Evolutionary conservation across 2,888 invertebrate genomes (phyloP), one percentile per base, ranked within the genome.

Genomic region (Liposcelis brunnea): DNA sequence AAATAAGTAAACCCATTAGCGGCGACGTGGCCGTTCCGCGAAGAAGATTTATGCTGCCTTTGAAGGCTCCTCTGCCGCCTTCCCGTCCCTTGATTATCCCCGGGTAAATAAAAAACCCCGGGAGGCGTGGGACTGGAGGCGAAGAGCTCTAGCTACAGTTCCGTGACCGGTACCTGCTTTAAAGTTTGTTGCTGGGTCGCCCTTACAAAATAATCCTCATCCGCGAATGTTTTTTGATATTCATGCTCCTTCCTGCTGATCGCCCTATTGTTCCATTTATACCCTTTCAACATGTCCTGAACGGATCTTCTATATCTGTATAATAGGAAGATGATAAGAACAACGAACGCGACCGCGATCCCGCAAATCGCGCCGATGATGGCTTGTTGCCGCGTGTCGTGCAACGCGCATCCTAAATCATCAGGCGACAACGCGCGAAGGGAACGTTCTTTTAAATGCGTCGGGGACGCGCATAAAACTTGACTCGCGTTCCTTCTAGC

Each of bases 131-230:
- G 65, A 60, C 64, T 62, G 70, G 84, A 83, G 76, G 85, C 84
- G 82, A 84, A 83, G 69, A 84, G 81, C 74, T 86, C 85, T 85
- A 86, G 86, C 85, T 86, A 87, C 82, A 87, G 85, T 64, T 86
- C 87, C 71, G 87, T 87, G 58, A 86, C 85, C 54, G 87, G 87
- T 59, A 86, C 81, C 15, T 83, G 81, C 59, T 76, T 71, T 58
- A 71, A 59, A 58, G 63, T 65, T 51, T 65, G 66, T 48, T 66
- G 67, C 46, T 66, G 62, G 64, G 75, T 72, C 45, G 77, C 71
- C 46, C 79, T 70, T 51, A 78, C 76, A 58, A 79, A 78, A 64
- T 82, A 85, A 61, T 87, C 86, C 26, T 86, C 86, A 55, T 86
- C 86, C 45, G 84, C 83, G 60, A 83, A 85, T 2, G 86, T 86